Evolutionary conservation across 2,888 invertebrate genomes (phyloP).

Genomic region (Acronicta alni): DNA sequence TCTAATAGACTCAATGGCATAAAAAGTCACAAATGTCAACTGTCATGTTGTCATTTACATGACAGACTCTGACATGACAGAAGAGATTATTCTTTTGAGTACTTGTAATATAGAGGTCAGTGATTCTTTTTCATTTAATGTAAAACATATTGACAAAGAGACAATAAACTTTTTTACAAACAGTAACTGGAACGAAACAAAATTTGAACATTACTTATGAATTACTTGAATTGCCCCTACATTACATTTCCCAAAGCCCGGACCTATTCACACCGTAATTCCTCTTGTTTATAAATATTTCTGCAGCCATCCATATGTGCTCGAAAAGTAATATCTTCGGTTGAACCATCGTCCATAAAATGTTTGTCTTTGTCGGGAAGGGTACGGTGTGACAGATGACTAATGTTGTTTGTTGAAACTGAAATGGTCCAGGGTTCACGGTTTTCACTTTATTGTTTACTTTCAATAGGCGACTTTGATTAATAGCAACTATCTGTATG

Average conservation of each 20-base stretch:
- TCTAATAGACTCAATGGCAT: no score
- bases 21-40: no score
- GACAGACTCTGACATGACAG: no score
- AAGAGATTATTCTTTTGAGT: no score
- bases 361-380: constrained; percentile 73
- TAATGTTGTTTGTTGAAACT: constrained; percentile 77
- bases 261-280: constrained; percentile 46
- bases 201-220: background rate
- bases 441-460: constrained; percentile 73
- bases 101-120: no score
- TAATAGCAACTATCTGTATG: constrained; percentile 69
- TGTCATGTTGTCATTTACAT: no score
- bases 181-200: background rate
- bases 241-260: constrained; percentile 16
- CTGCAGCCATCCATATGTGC: constrained; percentile 57
- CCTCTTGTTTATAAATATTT: constrained; percentile 50
- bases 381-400: constrained; percentile 75
- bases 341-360: constrained; percentile 63
- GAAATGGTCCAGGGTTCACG: constrained; percentile 64
- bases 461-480: constrained; percentile 75
- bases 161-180: no score
- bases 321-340: constrained; percentile 65
- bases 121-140: no score
- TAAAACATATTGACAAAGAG: no score
- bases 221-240: constrained; percentile 2